Base-by-base conservation (phyloP, 2,113 vertebrate genomes). In the Channa argus region DNA sequence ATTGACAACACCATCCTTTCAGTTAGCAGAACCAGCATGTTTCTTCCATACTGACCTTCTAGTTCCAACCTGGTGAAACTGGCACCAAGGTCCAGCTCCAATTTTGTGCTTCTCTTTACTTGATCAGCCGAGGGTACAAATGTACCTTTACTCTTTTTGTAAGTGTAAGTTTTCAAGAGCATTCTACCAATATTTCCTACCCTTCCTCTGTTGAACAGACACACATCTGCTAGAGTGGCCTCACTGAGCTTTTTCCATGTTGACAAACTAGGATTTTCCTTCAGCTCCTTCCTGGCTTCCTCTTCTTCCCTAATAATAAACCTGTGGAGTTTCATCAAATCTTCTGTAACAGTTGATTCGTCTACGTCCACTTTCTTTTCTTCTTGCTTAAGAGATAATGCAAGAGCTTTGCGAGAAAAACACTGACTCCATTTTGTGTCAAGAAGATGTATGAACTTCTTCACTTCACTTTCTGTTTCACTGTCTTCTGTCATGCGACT, bases 181-280 rank as follows among this genome's bases (percentile, higher is more conserved):
- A 93, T 77, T 46, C 91, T 65, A 0, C 91, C 92, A 49, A 91
- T 90, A 64, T 93, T 91, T 37, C 91, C 92, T 0, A 91, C 83
- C 13, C 91, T 79, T 15, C 84, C 87, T 71, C 90, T 87, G 84
- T 93, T 93, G 56, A 92, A 93, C 45, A 93, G 82, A 82, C 88
- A 91, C 6, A 93, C 81, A 53, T 93, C 87, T 50, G 92, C 87
- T 9, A 93, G 75, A 11, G 88, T 91, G 49, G 89, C 88, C 63
- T 93, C 92, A 0, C 89, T 86, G 13, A 93, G 89, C 60, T 92
- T 92, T 39, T 89, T 93, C 92, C 92, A 93, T 0, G 83, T 89
- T 13, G 88, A 83, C 64, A 87, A 60, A 72, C 72, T 90, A 2
- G 90, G 90, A 67, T 58, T 89, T 47, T 91, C 78, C 60, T 82